Evolutionary conservation across 2,113 vertebrate species (phyloP).

Genomic region (Sphyrna mokarran): DNA sequence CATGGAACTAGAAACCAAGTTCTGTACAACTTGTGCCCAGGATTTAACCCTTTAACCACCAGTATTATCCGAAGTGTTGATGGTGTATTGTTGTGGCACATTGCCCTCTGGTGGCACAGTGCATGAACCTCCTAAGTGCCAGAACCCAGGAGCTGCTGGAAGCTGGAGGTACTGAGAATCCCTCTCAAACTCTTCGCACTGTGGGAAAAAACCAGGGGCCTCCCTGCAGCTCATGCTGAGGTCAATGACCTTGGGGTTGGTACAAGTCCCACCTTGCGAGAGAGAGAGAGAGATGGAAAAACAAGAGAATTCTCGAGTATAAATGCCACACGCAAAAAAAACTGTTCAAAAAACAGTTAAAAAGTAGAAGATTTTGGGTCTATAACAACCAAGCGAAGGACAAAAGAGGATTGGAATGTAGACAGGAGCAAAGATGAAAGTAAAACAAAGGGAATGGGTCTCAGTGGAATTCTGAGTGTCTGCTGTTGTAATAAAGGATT

Average conservation of each 20-base stretch:
- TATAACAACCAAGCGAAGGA: not conserved
- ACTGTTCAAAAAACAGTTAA: not conserved
- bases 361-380: not conserved
- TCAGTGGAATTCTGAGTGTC: not conserved
- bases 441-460: not conserved
- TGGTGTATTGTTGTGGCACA: not conserved
- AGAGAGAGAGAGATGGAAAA: not conserved
- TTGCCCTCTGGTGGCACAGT: not conserved
- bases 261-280: not conserved
- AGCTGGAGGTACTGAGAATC: not conserved
- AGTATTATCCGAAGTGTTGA: not conserved
- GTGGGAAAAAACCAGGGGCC: not conserved
- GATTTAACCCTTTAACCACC: not conserved
- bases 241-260: not conserved
- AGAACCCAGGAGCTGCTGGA: not conserved
- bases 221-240: not conserved
- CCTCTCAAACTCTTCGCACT: not conserved
- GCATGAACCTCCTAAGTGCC: not conserved
- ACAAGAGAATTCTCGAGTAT: not conserved
- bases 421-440: not conserved
- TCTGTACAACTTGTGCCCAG: not conserved
- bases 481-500: not conserved
- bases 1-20: not conserved
- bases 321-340: not conserved
- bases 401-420: not conserved